Percentiles rank a stretch among this genome's conserved stretches.
Conservation (phyloP, 1,140 invertebrate species). For the Lutraria rhynchaena region DNA sequence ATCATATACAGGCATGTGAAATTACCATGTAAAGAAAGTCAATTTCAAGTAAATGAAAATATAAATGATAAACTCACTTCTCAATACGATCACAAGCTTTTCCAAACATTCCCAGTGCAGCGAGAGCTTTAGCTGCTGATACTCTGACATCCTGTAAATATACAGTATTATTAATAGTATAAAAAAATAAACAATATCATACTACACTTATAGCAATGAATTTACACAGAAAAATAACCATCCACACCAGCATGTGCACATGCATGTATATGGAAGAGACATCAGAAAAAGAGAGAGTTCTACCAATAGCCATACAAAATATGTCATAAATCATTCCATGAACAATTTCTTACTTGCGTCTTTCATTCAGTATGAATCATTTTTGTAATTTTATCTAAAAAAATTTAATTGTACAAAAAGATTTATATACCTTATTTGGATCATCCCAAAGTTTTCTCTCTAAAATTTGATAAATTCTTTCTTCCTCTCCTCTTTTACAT, state of each 20-base stretch:
- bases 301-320: no score
- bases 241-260: neutral
- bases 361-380: no score
- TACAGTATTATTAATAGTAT: slow-evolving; percentile 7
- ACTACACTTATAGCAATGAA: neutral
- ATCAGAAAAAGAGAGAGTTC: neutral
- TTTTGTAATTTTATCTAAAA: no score
- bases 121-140: slow-evolving; percentile 76
- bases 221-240: neutral
- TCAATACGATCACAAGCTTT: slow-evolving; percentile 76
- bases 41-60: no score
- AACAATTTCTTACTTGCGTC: no score
- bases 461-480: slow-evolving; percentile 76
- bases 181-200: neutral
- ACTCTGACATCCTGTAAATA: slow-evolving; percentile 74
- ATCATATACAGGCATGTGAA: no score
- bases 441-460: slow-evolving; percentile 80
- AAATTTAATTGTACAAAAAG: no score
- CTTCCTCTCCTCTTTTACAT: slow-evolving; percentile 67
- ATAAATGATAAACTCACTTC: no score
- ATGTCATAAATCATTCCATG: no score
- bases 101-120: slow-evolving; percentile 77
- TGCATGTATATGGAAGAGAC: neutral
- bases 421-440: slow-evolving; percentile 71
- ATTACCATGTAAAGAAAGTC: neutral